phyloP scores from a whole-genome alignment of 37 sponge, comb jelly and placozoan genomes.

The Cliona cf. orientalis region DNA sequence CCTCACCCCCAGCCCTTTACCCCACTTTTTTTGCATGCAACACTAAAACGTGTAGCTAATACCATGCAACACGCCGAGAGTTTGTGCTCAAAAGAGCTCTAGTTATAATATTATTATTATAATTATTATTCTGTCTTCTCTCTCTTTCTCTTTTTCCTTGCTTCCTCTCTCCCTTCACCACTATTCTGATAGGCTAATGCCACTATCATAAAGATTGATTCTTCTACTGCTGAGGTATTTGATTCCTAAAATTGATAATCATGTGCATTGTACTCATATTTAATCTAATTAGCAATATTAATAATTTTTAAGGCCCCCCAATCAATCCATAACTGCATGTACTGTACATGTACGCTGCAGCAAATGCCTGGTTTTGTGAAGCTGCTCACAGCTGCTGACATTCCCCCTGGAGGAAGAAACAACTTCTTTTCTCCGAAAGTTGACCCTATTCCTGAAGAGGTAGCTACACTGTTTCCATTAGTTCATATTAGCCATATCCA shows the following conservation, averaged over 20 bases:
- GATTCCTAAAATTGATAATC: neutral
- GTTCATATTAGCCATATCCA: no score
- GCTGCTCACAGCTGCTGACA: conserved; percentile 65
- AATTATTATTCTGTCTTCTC: no score
- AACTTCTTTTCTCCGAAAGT: conserved; percentile 8
- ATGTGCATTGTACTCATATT: neutral
- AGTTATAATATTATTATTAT: no score
- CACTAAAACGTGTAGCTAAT: no score
- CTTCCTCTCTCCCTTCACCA: no score
- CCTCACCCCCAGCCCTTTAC: no score
- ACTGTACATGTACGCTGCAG: conserved; percentile 39
- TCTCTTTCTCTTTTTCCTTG: no score
- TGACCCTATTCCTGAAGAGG: neutral
- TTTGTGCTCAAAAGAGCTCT: no score
- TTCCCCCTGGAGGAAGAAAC: conserved; percentile 54
- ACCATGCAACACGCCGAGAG: no score
- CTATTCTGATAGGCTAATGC: conserved; percentile 55
- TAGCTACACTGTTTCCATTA: neutral
- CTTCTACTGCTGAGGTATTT: conserved; percentile 42
- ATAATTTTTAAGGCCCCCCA: no score
- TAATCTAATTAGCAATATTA: neutral
- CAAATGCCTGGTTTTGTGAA: conserved; percentile 74
- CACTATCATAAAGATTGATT: conserved; percentile 45
- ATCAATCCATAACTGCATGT: no score
- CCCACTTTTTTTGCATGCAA: no score